Base-by-base conservation (phyloP, 2,113 vertebrate genomes). In the Scartelaos histophorus region DNA sequence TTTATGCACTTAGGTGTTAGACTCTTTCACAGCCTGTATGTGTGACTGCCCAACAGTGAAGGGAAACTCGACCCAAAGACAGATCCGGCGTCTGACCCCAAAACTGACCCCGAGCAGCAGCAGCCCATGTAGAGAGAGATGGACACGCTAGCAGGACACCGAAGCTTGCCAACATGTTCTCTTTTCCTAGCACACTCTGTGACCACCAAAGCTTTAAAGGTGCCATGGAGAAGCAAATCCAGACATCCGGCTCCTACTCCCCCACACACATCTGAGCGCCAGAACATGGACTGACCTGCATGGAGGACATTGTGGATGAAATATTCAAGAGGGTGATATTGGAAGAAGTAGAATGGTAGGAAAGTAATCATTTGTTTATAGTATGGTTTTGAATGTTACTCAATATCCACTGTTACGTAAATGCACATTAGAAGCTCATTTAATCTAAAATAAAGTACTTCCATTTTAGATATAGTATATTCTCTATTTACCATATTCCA, bases 21-120 rank as follows among this genome's bases (percentile, higher is more conserved):
- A 77, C 75, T 73, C 60, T 75, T 68, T 61, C 51, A 66, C 56
- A 57, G 45, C 51, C 66, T 73, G 71, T 76, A 70, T 75, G 82
- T 78, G 60, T 80, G 81, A 65, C 74, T 71, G 78, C 19, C 71
- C 69, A 16, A 77, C 76, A 76, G 85, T 85, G 79, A 81, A 85
- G 74, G 64, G 82, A 85, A 85, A 84, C 82, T 74, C 72, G 79
- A 77, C 77, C 74, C 24, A 58, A 88, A 87, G 88, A 89, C 79
- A 81, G 81, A 88, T 85, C 88, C 77, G 82, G 67, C 84, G 77
- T 69, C 77, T 87, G 89, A 90, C 89, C 89, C 85, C 73, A 83
- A 74, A 72, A 5, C 51, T 87, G 87, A 91, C 87, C 88, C 84
- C 45, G 21, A 86, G 79, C 87, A 78, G 81, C 76, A 78, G 82